Evolutionary conservation across 2,888 invertebrate genomes (phyloP).

Genomic region (Cyrtodaria siliqua): DNA sequence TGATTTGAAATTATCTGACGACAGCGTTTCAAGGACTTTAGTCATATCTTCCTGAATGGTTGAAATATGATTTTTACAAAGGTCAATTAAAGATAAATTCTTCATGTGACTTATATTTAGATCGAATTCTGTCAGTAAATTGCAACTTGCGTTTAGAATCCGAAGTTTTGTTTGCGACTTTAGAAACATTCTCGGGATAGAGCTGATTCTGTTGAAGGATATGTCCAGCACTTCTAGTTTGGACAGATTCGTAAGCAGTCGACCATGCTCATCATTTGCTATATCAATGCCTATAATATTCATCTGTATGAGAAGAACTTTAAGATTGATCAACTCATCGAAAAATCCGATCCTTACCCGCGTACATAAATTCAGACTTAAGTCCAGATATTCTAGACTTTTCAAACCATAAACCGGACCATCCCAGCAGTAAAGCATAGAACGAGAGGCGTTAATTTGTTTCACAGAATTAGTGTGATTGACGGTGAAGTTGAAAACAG

Average conservation of each 20-base stretch:
- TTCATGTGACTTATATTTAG: constrained; percentile 29
- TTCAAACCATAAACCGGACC: constrained; percentile 35
- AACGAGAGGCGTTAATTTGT: constrained; percentile 18
- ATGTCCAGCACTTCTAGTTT: constrained; percentile 22
- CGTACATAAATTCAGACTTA: constrained; percentile 23
- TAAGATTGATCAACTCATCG: constrained; percentile 17
- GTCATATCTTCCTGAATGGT: constrained; percentile 9
- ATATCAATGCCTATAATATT: constrained; percentile 20
- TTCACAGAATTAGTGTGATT: constrained; percentile 24
- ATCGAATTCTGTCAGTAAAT: constrained; percentile 25
- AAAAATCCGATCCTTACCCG: constrained; percentile 22
- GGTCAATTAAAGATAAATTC: constrained; percentile 10
- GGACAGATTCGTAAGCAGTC: constrained; percentile 10
- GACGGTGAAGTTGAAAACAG: constrained; percentile 26
- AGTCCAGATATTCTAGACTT: constrained; percentile 29
- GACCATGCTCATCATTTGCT: constrained; percentile 8
- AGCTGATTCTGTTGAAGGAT: constrained; percentile 14
- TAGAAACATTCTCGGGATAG: constrained; percentile 25
- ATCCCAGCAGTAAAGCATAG: constrained; percentile 44
- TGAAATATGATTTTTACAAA: constrained; percentile 14
- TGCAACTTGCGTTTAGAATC: constrained; percentile 2
- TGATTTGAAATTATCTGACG: not conserved
- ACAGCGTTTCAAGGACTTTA: constrained; percentile 4
- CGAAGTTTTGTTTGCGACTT: constrained; percentile 3
- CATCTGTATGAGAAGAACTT: not conserved